Conservation (phyloP, 2,797 vertebrate genomes). For the Denticeps clupeoides region DNA sequence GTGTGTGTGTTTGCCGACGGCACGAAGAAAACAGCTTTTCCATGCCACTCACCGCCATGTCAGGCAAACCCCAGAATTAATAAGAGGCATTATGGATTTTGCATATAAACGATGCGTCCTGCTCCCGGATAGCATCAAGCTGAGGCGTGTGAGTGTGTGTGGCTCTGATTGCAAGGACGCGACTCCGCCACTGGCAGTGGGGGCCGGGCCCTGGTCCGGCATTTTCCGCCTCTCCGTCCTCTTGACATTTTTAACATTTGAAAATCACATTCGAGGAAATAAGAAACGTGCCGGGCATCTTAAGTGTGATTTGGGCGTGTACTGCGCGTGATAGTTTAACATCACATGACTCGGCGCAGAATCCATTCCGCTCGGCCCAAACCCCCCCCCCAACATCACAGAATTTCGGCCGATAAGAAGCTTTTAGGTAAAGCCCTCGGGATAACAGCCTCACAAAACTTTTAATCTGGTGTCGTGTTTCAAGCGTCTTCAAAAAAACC, state of each 20-base stretch:
- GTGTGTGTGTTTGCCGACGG: too few relatives aligned
- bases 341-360: conserved; percentile 24
- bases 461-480: not conserved
- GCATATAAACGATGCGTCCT: conserved; percentile 56
- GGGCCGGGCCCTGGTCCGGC: too few relatives aligned
- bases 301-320: conserved; percentile 3
- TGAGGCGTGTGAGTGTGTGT: conserved; percentile 9
- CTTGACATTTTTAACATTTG: conserved; percentile 35
- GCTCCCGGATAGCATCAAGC: conserved; percentile 40
- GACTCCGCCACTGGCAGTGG: conserved; percentile 9
- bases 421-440: not conserved
- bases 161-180: conserved; percentile 1
- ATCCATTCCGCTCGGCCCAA: not conserved
- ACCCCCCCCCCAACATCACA: too few relatives aligned
- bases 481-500: not conserved
- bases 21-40: conserved; percentile 5
- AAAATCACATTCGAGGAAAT: conserved; percentile 35
- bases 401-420: not conserved
- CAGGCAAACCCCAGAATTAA: conserved; percentile 40
- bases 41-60: conserved; percentile 43
- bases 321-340: conserved; percentile 26
- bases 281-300: conserved; percentile 22
- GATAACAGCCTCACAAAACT: not conserved
- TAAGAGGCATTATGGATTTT: conserved; percentile 44
- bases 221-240: too few relatives aligned